Conservation (phyloP, 1,140 invertebrate species). For the Tigriopus japonicus region DNA sequence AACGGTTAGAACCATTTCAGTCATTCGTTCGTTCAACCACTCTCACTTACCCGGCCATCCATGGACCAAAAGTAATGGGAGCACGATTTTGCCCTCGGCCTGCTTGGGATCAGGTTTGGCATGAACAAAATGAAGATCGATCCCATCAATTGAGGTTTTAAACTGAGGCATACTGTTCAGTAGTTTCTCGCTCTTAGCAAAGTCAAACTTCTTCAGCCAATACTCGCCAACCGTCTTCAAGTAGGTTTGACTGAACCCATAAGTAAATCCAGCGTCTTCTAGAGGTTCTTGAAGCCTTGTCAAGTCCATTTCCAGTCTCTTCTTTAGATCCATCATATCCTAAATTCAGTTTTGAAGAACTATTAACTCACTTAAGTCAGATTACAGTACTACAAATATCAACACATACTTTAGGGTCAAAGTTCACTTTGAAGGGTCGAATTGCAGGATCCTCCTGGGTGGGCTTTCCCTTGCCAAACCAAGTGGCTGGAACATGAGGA, state of each 20-base stretch:
- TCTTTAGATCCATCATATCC: not conserved
- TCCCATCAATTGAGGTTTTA: constrained; percentile 40
- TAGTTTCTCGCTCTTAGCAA: not conserved
- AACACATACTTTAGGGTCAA: not conserved
- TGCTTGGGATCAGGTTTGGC: constrained; percentile 28
- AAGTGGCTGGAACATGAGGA: not conserved
- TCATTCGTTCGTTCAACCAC: too few species aligned
- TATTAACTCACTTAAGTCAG: too few species aligned
- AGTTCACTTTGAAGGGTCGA: not conserved
- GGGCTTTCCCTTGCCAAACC: not conserved
- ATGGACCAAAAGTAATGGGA: constrained; percentile 54
- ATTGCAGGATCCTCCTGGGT: not conserved
- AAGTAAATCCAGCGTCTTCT: not conserved
- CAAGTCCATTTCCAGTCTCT: not conserved
- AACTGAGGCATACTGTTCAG: constrained; percentile 34
- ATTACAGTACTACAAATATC: too few species aligned
- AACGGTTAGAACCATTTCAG: too few species aligned
- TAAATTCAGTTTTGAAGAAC: not conserved
- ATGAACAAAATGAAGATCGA: constrained; percentile 53
- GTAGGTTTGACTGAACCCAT: not conserved
- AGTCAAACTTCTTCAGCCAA: not conserved
- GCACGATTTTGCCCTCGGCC: constrained; percentile 23
- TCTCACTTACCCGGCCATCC: constrained; percentile 52
- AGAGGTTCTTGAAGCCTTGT: not conserved
- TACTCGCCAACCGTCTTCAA: not conserved